Percentiles rank a stretch among this genome's conserved stretches.
phyloP scores from a whole-genome alignment of 1,140 invertebrate genomes.

The Drosophila malerkotliana region DNA sequence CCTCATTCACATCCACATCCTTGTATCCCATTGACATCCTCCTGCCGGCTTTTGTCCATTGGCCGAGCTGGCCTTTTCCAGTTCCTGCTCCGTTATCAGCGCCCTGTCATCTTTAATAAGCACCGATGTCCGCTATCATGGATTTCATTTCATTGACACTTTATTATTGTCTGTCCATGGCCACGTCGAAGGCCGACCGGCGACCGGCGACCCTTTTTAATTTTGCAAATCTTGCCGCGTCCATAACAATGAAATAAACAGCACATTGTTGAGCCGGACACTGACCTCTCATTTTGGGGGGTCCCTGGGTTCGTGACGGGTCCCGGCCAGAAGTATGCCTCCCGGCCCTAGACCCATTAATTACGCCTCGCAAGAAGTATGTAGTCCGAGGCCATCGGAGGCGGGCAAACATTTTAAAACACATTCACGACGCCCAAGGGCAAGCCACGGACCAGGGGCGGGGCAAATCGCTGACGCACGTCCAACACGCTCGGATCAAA shows the following conservation, averaged over 20 bases:
- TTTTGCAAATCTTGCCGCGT: slow-evolving; percentile 72
- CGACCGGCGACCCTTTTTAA: slow-evolving; percentile 74
- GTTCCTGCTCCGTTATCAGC: slow-evolving; percentile 51
- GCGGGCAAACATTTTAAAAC: slow-evolving; percentile 55
- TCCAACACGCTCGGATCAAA: slow-evolving; percentile 31
- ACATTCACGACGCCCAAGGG: slow-evolving; percentile 43
- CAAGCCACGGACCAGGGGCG: slow-evolving; percentile 6
- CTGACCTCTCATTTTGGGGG: slow-evolving; percentile 25
- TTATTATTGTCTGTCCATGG: slow-evolving; percentile 60
- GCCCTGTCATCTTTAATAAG: slow-evolving; percentile 78
- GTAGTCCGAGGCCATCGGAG: slow-evolving; percentile 16
- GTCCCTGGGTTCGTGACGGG: slow-evolving; percentile 10
- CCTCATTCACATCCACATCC: slow-evolving; percentile 3
- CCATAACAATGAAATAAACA: slow-evolving; percentile 78
- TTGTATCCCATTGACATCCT: slow-evolving; percentile 18
- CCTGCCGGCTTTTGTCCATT: slow-evolving; percentile 41
- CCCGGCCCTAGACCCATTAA: slow-evolving; percentile 63
- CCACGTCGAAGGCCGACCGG: slow-evolving; percentile 38
- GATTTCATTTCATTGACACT: slow-evolving; percentile 79
- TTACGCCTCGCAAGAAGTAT: slow-evolving; percentile 58
- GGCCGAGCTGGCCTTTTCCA: slow-evolving; percentile 10
- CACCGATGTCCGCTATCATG: slow-evolving; percentile 74
- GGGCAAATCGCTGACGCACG: slow-evolving; percentile 47
- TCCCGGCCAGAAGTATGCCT: slow-evolving; percentile 15
- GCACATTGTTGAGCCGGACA: slow-evolving; percentile 46